phyloP scores from a whole-genome alignment of 2,888 invertebrate species.

The Macrophya annulata region DNA sequence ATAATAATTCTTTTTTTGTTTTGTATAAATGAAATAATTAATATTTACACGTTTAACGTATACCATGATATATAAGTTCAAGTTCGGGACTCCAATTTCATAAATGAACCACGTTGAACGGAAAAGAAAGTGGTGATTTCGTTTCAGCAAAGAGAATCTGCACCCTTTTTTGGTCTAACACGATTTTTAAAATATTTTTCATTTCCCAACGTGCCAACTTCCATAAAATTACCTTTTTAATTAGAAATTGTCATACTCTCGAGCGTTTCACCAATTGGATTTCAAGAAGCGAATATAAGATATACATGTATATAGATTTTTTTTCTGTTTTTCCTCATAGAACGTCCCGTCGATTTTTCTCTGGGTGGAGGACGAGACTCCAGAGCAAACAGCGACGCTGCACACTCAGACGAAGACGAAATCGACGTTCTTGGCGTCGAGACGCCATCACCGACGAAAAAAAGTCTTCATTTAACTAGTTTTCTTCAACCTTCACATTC shows the following conservation, averaged over 20 bases:
- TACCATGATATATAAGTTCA: no score
- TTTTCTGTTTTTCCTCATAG: constrained; percentile 64
- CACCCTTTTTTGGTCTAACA: constrained; percentile 24
- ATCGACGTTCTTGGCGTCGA: constrained; percentile 77
- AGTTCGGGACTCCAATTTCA: constrained; percentile 13
- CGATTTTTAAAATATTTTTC: neutral
- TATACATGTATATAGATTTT: neutral
- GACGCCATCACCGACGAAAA: constrained; percentile 68
- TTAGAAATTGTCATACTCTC: constrained; percentile 27
- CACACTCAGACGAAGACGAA: constrained; percentile 76
- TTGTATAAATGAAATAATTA: neutral
- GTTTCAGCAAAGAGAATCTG: neutral
- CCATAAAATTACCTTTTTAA: constrained; percentile 20
- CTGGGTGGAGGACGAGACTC: constrained; percentile 74
- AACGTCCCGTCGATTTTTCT: constrained; percentile 77
- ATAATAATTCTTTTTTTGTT: neutral
- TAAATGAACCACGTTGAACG: neutral
- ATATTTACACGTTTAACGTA: neutral
- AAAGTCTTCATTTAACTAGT: constrained; percentile 60
- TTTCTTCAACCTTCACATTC: constrained; percentile 71
- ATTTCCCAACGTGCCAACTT: constrained; percentile 2
- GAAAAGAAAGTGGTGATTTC: constrained; percentile 20
- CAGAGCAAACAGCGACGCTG: constrained; percentile 75
- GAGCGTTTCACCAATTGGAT: neutral
- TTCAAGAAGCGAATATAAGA: neutral